phyloP scores from a whole-genome alignment of 2,888 invertebrate genomes.

The Orgyia antiqua region DNA sequence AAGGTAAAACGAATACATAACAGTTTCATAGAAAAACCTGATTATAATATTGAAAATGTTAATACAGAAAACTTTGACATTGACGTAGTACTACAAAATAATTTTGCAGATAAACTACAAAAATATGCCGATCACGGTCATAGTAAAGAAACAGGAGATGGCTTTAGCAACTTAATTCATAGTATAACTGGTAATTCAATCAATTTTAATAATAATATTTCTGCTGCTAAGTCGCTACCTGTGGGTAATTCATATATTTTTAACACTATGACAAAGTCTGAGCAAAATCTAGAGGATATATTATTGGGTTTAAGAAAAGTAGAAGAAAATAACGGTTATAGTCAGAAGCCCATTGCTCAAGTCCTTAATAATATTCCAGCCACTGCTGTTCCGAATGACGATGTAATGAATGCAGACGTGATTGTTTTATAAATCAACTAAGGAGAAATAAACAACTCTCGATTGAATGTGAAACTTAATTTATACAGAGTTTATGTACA shows the following conservation, averaged over 20 bases:
- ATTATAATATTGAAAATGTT: constrained; percentile 24
- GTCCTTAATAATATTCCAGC: constrained; percentile 13
- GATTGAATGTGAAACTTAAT: constrained; percentile 57
- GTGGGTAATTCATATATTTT: constrained; percentile 10
- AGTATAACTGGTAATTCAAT: background rate
- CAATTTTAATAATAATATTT: background rate
- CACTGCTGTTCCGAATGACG: constrained; percentile 2
- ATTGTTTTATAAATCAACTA: constrained; percentile 13
- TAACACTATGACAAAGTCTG: constrained; percentile 1
- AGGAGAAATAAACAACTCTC: constrained; percentile 29
- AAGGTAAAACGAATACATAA: too few relatives aligned
- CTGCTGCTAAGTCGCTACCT: constrained; percentile 1
- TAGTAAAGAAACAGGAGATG: constrained; percentile 1
- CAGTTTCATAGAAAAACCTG: constrained; percentile 11
- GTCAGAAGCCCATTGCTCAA: background rate
- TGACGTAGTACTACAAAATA: constrained; percentile 13
- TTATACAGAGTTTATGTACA: constrained; percentile 66
- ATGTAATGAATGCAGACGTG: constrained; percentile 8
- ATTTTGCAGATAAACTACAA: background rate
- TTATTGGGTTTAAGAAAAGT: background rate
- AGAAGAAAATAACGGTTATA: background rate
- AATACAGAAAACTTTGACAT: constrained; percentile 28
- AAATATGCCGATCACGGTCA: constrained; percentile 7
- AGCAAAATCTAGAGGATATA: background rate
- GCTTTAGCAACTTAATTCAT: background rate